These are phyloP conservation scores for Rattus norvegicus DNA, from an alignment of 2,113 vertebrate species.

Conservation along the genomic window DNA sequence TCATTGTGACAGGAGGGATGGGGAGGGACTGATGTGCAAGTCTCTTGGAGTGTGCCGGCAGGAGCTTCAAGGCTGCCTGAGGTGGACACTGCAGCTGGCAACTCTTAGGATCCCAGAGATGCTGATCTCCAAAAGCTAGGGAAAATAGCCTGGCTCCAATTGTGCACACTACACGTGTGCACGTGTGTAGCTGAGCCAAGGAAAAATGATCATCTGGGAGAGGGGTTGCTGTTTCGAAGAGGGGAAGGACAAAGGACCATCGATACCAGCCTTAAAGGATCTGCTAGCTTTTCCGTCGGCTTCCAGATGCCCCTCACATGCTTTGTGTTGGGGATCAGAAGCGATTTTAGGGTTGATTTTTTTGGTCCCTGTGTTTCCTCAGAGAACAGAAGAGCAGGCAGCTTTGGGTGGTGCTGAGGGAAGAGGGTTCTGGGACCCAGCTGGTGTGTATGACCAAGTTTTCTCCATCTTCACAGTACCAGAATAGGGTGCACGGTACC, in stretches of 20 bases:
- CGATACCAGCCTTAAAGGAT: conserved; percentile 1
- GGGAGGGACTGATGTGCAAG: conserved; percentile 50
- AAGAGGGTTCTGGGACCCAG: neutral
- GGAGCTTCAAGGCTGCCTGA: conserved; percentile 75
- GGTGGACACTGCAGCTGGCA: conserved; percentile 78
- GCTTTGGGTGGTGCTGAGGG: neutral
- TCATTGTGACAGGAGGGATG: conserved; percentile 40
- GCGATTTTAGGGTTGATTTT: conserved; percentile 58
- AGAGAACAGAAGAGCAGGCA: neutral
- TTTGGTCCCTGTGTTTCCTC: conserved; percentile 37
- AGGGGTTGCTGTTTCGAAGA: conserved; percentile 61
- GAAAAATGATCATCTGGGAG: conserved; percentile 75
- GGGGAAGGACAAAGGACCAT: conserved; percentile 60
- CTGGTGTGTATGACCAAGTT: neutral
- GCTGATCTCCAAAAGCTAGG: conserved; percentile 80
- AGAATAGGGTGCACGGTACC: neutral
- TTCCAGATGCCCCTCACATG: conserved; percentile 34
- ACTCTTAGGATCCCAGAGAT: conserved; percentile 67
- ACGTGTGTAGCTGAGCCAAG: conserved; percentile 66
- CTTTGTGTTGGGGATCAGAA: conserved; percentile 56
- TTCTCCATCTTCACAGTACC: neutral
- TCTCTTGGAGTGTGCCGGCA: conserved; percentile 79
- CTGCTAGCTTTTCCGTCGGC: conserved; percentile 51
- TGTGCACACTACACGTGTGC: conserved; percentile 48
- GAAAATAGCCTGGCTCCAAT: conserved; percentile 83